Conservation (phyloP, 2,888 invertebrate species). For the Antitype chi region DNA sequence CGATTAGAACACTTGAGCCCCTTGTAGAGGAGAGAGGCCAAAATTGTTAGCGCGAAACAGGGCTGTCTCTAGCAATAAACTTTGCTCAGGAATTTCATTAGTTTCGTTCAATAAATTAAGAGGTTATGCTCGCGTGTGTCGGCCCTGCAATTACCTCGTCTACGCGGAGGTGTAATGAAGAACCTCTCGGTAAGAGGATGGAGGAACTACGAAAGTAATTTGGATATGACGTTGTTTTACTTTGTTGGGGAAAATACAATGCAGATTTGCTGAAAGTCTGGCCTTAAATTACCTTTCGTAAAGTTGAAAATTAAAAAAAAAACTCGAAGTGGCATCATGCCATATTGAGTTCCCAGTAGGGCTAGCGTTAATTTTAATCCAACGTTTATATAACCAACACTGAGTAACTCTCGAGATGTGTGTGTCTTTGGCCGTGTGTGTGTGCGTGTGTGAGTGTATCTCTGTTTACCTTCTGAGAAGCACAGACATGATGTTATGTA, state of each 20-base stretch:
- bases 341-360: neutral
- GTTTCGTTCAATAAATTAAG: conserved; percentile 91
- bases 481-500: too few species aligned
- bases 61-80: conserved; percentile 89
- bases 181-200: conserved; percentile 77
- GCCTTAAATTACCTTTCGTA: neutral
- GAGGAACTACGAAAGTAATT: conserved; percentile 65
- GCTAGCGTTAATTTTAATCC: neutral
- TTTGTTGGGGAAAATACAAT: conserved; percentile 21
- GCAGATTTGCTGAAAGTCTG: neutral
- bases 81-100: conserved; percentile 90
- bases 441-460: too few species aligned
- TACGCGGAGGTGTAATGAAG: conserved; percentile 86
- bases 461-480: too few species aligned
- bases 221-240: conserved; percentile 69
- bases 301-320: neutral
- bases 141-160: conserved; percentile 90
- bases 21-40: conserved; percentile 73
- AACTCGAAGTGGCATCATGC: neutral
- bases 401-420: too few species aligned
- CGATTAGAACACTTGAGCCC: conserved; percentile 82
- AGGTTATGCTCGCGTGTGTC: conserved; percentile 90
- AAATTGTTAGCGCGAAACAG: conserved; percentile 88
- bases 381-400: too few species aligned
- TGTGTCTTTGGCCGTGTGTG: too few species aligned